A percentile compares a stretch with the other conserved stretches of the same genome.
Conservation (phyloP, 2,797 vertebrate species). For the Silurus aristotelis region DNA sequence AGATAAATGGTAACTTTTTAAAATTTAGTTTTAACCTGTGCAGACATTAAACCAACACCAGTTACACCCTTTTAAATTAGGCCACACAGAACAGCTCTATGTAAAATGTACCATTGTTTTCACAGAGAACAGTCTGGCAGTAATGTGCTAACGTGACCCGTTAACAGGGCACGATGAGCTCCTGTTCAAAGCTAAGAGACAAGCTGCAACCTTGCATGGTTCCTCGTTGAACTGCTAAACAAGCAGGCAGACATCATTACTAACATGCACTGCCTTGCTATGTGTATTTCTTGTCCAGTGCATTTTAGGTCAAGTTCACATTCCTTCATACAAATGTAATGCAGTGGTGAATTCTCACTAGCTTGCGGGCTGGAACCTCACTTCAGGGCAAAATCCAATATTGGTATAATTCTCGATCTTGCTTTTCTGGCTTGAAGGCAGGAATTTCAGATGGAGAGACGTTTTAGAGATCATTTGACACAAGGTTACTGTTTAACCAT, state of each 20-base stretch:
- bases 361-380: conserved; percentile 70
- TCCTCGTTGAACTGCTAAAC: conserved; percentile 45
- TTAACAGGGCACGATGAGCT: conserved; percentile 35
- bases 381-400: conserved; percentile 73
- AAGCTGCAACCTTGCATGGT: conserved; percentile 29
- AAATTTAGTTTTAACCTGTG: neutral
- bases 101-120: conserved; percentile 39
- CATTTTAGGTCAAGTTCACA: conserved; percentile 73
- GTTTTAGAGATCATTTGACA: neutral
- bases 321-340: conserved; percentile 74
- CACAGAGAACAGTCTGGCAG: conserved; percentile 23
- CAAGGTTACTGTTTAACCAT: neutral
- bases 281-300: conserved; percentile 63
- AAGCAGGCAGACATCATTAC: conserved; percentile 53
- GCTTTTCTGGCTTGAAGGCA: conserved; percentile 60
- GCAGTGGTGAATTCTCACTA: conserved; percentile 73
- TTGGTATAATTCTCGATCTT: conserved; percentile 66
- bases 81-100: conserved; percentile 22
- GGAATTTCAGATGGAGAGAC: conserved; percentile 45
- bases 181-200: conserved; percentile 29
- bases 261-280: conserved; percentile 52
- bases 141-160: conserved; percentile 35
- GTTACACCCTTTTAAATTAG: conserved; percentile 14
- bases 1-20: neutral
- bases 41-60: conserved; percentile 16